Evolutionary conservation across 2,888 invertebrate genomes (phyloP), one percentile per base, ranked within the genome.

Genomic region (Arctia plantaginis): DNA sequence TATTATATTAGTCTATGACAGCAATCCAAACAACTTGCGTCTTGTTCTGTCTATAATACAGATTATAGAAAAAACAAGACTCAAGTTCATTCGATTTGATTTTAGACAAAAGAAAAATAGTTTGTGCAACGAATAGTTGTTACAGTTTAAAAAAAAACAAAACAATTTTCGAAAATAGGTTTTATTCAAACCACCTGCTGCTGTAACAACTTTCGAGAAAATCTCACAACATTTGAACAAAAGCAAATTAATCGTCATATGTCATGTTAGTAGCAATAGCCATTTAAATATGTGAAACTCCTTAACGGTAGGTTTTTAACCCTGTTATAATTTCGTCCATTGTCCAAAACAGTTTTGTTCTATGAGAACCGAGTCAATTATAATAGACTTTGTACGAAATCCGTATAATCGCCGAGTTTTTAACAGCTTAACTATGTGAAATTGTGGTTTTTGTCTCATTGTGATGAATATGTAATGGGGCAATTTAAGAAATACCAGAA

Each of bases 321-420:
- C 89, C 92, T 92, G 93, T 93, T 94, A 95, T 94, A 94, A 93
- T 95, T 95, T 93, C 87, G 93, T 92, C 93, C 90, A 95, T 95
- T 95, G 95, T 95, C 95, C 94, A 90, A 93, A 92, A 90, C 85
- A 87, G 89, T 90, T 93, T 94, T 91, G 93, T 95, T 94, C 93
- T 94, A 93, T 95, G 95, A 90, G 95, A 95, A 95, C 95, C 90
- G 90, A 90, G 92, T 93, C 95, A 95, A 95, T 95, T 95, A 95
- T 93, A 82, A 69, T 71, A 79, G 87, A 87, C 87, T 89, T 77
- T 80, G 88, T 92, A 94, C 93, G 92, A 95, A 95, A 95, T 93
- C 91, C 88, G 92, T 93, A 93, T 95, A 95, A 95, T 95, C 93
- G 94, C 89, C 74, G 90, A 89, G 92, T 93, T 92, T 94, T 94